A percentile compares a stretch with the other conserved stretches of the same genome.
Evolutionary conservation across 2,888 invertebrate species (phyloP).

Genomic region (Neoscelio sp.): DNA sequence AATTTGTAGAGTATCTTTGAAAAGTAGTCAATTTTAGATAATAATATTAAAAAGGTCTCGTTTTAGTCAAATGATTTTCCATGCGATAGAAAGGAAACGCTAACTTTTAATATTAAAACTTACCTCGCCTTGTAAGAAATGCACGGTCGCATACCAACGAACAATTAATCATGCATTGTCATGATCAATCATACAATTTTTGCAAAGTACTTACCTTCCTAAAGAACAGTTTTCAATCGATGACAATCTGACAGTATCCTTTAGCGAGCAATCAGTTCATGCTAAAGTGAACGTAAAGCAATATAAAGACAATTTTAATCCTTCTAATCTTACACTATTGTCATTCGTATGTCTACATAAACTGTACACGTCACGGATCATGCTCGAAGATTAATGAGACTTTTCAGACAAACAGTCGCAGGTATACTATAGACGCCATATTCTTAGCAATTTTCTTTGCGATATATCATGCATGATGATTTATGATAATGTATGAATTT

Average conservation of each 20-base stretch:
- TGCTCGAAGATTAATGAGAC: constrained; percentile 55
- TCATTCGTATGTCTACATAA: constrained; percentile 31
- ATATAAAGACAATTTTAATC: constrained; percentile 56
- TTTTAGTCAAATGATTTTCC: background rate
- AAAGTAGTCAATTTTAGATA: background rate
- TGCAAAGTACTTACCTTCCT: constrained; percentile 53
- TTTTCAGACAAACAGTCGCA: constrained; percentile 51
- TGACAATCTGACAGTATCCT: constrained; percentile 57
- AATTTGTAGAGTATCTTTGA: background rate
- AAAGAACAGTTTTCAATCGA: constrained; percentile 39
- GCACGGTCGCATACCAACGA: background rate
- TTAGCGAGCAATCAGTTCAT: constrained; percentile 81
- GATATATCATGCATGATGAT: constrained; percentile 39
- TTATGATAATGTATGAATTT: constrained; percentile 37
- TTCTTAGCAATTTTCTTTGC: constrained; percentile 40
- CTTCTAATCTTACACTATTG: constrained; percentile 51
- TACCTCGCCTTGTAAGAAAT: constrained; percentile 34
- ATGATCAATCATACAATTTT: constrained; percentile 54
- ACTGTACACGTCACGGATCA: constrained; percentile 56
- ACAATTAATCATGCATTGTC: constrained; percentile 58
- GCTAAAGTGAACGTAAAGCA: constrained; percentile 72
- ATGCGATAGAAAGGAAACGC: too few species aligned
- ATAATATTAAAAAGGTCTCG: too few species aligned
- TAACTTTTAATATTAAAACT: constrained; percentile 14
- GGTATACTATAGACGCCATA: constrained; percentile 13